phyloP scores from a whole-genome alignment of 2,113 vertebrate species.

The Callipepla californica region DNA sequence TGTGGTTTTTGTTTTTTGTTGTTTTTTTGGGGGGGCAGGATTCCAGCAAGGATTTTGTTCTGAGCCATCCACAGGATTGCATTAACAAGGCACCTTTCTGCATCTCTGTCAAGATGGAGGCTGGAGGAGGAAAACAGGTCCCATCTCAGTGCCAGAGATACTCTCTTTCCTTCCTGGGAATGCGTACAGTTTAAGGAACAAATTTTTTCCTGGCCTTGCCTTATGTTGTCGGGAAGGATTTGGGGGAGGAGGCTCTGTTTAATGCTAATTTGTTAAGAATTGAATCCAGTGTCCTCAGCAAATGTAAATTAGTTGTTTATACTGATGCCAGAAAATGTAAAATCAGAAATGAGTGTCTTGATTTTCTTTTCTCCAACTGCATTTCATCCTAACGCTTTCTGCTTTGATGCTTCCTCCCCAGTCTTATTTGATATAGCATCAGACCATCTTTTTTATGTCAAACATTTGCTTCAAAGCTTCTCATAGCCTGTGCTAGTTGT shows the following conservation, averaged over 20 bases:
- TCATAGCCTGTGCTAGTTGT: slow-evolving; percentile 73
- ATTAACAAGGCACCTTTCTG: not conserved
- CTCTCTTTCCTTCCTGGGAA: not conserved
- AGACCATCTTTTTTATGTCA: slow-evolving; percentile 76
- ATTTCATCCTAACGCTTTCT: slow-evolving; percentile 61
- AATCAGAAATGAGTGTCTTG: slow-evolving; percentile 69
- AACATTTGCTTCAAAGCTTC: slow-evolving; percentile 75
- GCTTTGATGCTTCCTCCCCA: slow-evolving; percentile 62
- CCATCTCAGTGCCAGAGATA: not conserved
- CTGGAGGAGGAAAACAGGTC: not conserved
- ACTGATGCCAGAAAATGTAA: slow-evolving; percentile 65
- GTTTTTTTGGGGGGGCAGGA: no score
- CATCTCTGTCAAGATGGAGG: not conserved
- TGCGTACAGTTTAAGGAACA: not conserved
- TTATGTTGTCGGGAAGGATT: not conserved
- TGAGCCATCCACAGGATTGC: not conserved
- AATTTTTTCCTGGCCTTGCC: not conserved
- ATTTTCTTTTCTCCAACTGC: slow-evolving; percentile 57
- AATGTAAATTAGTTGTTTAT: slow-evolving; percentile 74
- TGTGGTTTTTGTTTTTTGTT: not conserved
- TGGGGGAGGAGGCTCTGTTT: not conserved
- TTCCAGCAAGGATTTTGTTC: not conserved
- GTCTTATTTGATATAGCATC: slow-evolving; percentile 70
- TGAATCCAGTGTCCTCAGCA: slow-evolving; percentile 29
- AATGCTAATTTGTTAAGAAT: slow-evolving; percentile 38